Percentiles rank a stretch among this genome's conserved stretches.
phyloP scores from a whole-genome alignment of 1,140 invertebrate genomes.

The Drosophila asahinai region DNA sequence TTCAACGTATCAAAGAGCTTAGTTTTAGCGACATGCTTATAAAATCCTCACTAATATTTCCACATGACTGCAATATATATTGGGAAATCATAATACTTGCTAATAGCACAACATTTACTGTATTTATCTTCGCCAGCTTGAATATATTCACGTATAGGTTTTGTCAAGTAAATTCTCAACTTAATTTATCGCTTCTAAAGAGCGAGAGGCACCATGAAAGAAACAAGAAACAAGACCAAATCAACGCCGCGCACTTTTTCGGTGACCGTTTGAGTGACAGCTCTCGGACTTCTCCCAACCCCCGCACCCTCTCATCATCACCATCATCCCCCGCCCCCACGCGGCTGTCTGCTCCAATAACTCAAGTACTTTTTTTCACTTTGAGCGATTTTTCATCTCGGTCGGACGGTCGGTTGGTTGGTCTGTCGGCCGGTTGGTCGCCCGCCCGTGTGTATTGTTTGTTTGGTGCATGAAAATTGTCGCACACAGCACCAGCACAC shows the following conservation, averaged over 20 bases:
- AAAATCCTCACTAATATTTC: conserved; percentile 1
- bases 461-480: conserved; percentile 71
- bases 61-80: conserved; percentile 2
- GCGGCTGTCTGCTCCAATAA: conserved; percentile 76
- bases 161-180: conserved; percentile 31
- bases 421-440: not conserved
- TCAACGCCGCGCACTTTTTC: conserved; percentile 51
- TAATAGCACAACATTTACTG: conserved; percentile 16
- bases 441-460: conserved; percentile 24
- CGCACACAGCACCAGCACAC: conserved; percentile 30
- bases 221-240: conserved; percentile 32
- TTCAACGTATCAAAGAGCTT: conserved; percentile 2
- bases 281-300: conserved; percentile 34
- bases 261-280: conserved; percentile 57
- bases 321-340: conserved; percentile 2
- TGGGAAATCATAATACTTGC: conserved; percentile 8
- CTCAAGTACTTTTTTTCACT: conserved; percentile 76
- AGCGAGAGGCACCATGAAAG: conserved; percentile 7
- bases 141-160: conserved; percentile 7
- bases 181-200: conserved; percentile 53
- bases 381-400: conserved; percentile 62
- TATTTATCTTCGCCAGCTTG: conserved; percentile 8
- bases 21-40: not conserved
- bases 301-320: conserved; percentile 12
- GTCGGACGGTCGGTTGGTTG: not conserved